Evolutionary conservation across 2,113 vertebrate genomes (phyloP).

Genomic region (Colinus virginianus): DNA sequence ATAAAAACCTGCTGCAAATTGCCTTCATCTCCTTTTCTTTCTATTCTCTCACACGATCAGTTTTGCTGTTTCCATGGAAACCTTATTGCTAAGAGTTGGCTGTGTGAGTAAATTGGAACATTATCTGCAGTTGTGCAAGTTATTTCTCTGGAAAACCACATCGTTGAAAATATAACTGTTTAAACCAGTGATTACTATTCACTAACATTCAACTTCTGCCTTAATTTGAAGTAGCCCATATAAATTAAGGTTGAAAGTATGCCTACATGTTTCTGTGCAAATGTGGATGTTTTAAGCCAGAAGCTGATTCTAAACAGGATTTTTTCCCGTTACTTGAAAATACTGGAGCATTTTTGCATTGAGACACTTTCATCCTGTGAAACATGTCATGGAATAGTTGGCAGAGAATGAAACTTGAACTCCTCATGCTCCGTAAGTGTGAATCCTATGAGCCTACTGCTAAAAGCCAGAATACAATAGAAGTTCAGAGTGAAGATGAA

Average conservation of each 20-base stretch:
- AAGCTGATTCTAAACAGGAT: neutral
- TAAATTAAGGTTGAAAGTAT: neutral
- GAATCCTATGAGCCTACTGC: neutral
- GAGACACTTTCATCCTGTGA: neutral
- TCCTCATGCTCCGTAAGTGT: neutral
- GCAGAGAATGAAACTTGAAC: slow-evolving; percentile 27
- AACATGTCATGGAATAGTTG: neutral
- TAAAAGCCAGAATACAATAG: neutral
- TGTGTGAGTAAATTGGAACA: slow-evolving; percentile 50
- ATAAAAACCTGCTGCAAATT: slow-evolving; percentile 41
- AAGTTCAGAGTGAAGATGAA: neutral
- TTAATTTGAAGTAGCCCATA: neutral
- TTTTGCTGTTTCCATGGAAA: slow-evolving; percentile 78
- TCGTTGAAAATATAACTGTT: slow-evolving; percentile 21
- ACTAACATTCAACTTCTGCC: neutral
- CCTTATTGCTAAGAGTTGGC: slow-evolving; percentile 74
- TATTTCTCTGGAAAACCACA: slow-evolving; percentile 35
- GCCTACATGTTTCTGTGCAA: neutral
- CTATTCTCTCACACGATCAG: slow-evolving; percentile 9
- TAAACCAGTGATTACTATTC: neutral
- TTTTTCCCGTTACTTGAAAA: neutral
- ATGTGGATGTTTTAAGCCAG: neutral
- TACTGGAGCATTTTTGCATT: neutral
- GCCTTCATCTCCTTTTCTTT: neutral
- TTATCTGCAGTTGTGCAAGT: slow-evolving; percentile 57